Evolutionary conservation across 2,888 invertebrate genomes (phyloP), one percentile per base, ranked within the genome.

Genomic region (Harpalus rufipes): DNA sequence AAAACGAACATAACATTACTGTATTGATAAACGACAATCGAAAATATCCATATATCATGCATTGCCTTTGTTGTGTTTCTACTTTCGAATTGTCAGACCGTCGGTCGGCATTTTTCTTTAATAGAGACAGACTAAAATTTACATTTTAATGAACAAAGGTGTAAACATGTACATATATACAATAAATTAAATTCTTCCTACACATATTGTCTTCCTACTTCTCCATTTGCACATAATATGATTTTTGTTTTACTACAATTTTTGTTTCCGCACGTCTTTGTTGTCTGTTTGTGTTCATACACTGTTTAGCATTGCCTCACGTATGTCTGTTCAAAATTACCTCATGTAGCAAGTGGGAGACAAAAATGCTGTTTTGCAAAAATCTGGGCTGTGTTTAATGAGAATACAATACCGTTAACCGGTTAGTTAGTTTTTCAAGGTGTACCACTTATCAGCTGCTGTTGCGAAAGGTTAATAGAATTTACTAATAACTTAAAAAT

Each of bases 361-460:
- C 32, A 39, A 65, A 68, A 68, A 68, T 68, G 68, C 39, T 41
- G 25, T 6, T 39, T 68, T 68, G 68, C 68, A 68, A 68, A 65
- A 63, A 63, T 63, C 63, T 63, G 63, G 63, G 44, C 10, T 3
- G 59, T 6, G 32, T 32, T n/a, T 14, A 63, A 32, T 68, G 68
- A 68, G 39, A 68, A 68, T 63, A 16, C 14, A 25, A n/a, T 78
- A 78, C 78, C 78, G 56, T 58, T 78, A 78, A 51, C 10, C 0
- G 51, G 12, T 51, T 51, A 8, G 21, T 25, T n/a, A 39, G 25
- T 12, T 51, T 25, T 32, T 81, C 81, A 81, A 81, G 81, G 81
- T 58, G 12, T 81, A 32, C 81, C 25, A 81, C 32, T 81, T 72
- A 32, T 56, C 81, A 81, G 81, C 81, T 81, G 81, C 12, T 65